Evolutionary conservation across 2,113 vertebrate genomes (phyloP).

Genomic region (Menura novaehollandiae): DNA sequence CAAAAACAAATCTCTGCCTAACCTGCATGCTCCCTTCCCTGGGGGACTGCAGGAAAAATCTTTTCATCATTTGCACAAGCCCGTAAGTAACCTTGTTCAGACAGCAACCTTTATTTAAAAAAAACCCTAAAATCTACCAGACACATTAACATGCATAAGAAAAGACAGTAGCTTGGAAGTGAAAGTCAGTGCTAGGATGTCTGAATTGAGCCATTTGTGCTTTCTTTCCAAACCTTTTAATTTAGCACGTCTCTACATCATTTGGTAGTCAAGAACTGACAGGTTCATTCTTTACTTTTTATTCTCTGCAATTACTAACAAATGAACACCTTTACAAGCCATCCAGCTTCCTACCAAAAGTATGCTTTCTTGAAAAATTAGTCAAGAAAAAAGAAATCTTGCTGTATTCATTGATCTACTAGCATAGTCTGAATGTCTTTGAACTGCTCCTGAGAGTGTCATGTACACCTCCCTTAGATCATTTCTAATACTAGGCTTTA

Average conservation of each 20-base stretch:
- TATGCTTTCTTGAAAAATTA: neutral
- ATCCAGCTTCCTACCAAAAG: neutral
- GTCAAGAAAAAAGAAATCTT: neutral
- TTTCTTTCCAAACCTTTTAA: neutral
- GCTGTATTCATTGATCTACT: neutral
- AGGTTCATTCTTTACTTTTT: neutral
- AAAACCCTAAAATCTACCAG: neutral
- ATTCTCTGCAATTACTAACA: neutral
- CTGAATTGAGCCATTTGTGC: neutral
- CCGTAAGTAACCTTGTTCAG: neutral
- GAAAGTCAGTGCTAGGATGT: neutral
- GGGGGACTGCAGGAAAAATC: fast-evolving
- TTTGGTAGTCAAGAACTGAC: neutral
- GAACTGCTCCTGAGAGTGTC: neutral
- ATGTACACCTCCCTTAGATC: neutral
- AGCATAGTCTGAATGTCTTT: neutral
- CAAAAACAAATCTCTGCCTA: neutral
- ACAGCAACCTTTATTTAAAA: neutral
- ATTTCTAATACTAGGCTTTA: neutral
- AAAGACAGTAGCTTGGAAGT: neutral
- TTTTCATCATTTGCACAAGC: neutral
- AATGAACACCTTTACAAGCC: neutral
- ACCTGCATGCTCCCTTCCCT: neutral
- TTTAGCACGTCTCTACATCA: neutral
- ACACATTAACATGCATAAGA: neutral